Conservation (phyloP, 2,113 vertebrate genomes). For the Aspidoscelis tigris region DNA sequence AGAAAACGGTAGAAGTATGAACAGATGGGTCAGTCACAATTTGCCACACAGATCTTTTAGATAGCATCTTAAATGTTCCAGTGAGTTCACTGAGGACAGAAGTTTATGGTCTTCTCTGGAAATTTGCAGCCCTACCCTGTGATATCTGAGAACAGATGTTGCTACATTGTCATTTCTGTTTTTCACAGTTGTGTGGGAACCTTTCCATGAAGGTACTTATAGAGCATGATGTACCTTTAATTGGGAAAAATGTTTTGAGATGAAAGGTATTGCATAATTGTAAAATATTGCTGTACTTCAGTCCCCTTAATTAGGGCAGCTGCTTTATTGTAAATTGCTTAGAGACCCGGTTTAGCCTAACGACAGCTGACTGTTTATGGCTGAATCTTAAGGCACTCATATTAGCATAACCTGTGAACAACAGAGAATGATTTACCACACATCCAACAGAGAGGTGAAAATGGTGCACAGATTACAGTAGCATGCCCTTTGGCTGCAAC, state of each 20-base stretch:
- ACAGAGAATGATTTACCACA: neutral
- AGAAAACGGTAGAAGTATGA: too few species aligned
- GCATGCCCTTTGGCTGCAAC: neutral
- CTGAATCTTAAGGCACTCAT: slow-evolving; percentile 43
- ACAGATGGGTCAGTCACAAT: neutral
- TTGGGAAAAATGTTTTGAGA: slow-evolving; percentile 40
- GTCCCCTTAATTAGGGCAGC: slow-evolving; percentile 50
- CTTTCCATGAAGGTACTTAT: slow-evolving; percentile 50
- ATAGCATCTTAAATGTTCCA: slow-evolving; percentile 9
- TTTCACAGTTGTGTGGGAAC: slow-evolving; percentile 34
- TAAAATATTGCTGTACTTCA: slow-evolving; percentile 59
- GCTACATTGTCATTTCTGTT: neutral
- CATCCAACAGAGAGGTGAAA: slow-evolving; percentile 28
- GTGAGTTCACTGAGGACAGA: neutral
- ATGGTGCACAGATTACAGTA: neutral
- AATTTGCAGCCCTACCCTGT: slow-evolving; percentile 9
- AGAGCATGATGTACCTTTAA: slow-evolving; percentile 51
- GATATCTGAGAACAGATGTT: slow-evolving; percentile 36
- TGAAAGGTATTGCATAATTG: slow-evolving; percentile 40
- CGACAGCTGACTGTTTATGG: slow-evolving; percentile 38
- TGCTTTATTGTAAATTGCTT: slow-evolving; percentile 46
- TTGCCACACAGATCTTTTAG: neutral
- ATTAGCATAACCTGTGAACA: slow-evolving; percentile 39
- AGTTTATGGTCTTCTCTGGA: slow-evolving; percentile 1
- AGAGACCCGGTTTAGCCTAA: slow-evolving; percentile 37